Evolutionary conservation across 2,797 vertebrate species (phyloP), one percentile per base, ranked within the genome.

Genomic region (Epinephelus awoara): DNA sequence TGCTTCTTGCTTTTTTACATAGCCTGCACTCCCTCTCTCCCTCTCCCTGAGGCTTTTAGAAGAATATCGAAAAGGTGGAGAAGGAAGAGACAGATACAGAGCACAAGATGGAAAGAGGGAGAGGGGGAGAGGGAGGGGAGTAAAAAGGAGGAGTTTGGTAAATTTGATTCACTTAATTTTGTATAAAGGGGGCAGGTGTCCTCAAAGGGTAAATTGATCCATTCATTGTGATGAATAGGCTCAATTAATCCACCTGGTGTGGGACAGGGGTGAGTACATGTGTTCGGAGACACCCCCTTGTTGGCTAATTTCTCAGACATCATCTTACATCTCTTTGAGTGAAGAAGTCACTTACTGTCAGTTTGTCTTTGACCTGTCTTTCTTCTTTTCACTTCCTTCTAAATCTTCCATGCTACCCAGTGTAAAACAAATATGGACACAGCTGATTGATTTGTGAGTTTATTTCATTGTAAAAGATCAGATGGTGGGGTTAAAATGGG

Each of bases 201-300:
- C 82, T 91, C 69, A 83, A 80, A 85, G 77, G 78, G 70, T 89
- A 88, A 94, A 91, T 87, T 75, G 87, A 88, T 89, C 82, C 72
- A 85, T 87, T 89, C 86, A 81, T 49, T 63, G 76, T 91, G 90
- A 93, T 90, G 72, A 90, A 94, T 92, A 71, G 84, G 70, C 72
- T 86, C 83, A 85, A 89, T 92, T 90, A 87, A 78, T 83, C 27
- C 29, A 69, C 52, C 51, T 67, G 79, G 42, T 66, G 78, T 67
- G 73, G 67, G 77, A 82, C 85, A 79, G 71, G 27, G 29, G 62
- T 84, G 80, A 70, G 72, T 85, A 84, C 85, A 85, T 74, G 79
- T 83, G 73, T 83, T 66, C 66, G 72, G 64, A 79, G 63, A 81
- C 46, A 56, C 67, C 75, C 77, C 49, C 68, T 40, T 68, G 72